Evolutionary conservation across 2,797 vertebrate species (phyloP), one percentile per base, ranked within the genome.

Genomic region (Moxostoma hubbsi): DNA sequence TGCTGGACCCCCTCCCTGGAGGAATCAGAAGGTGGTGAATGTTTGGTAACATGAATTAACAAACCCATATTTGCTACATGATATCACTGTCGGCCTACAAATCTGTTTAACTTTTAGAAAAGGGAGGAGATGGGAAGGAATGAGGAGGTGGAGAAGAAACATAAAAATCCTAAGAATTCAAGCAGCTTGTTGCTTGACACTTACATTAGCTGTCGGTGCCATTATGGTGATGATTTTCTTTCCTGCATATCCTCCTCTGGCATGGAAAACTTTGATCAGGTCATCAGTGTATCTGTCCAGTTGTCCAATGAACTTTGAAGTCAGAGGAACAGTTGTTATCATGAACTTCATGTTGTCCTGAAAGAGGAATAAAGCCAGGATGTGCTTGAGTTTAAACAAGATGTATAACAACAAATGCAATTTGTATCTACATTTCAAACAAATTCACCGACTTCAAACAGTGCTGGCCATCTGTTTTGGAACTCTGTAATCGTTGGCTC

Each of bases 311-410:
- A 54, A 70, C 45, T 70, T 55, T 5, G 67, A 70, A 12, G 5
- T 53, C 11, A 69, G 18, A 8, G 67, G 67, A 54, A 69, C 50
- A 1, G 50, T 67, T 11, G 65, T 67, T 6, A 69, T 12, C 67
- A 69, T 43, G 5, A 54, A 69, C 67, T 69, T 50, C 18, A 69
- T 54, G 50, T n/a, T 54, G 11, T 54, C 24, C 67, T 69, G 10
- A 68, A 43, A 54, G 53, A 24, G 8, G 5, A 36, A 11, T 1
- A 5, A n/a, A 58, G 3, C 6, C 7, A 58, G 3, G 7, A 58
- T 16, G 15, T 55, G 5, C 5, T 55, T 7, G 12, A 55, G 6
- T 55, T 10, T 9, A 16, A 67, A 67, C 65, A 51, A 67, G n/a
- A 49, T 7, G 2, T n/a, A 46, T 4, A n/a, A 18, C 12, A 36